Evolutionary conservation across 1,140 invertebrate genomes (phyloP).

Genomic region (Ephestia elutella): DNA sequence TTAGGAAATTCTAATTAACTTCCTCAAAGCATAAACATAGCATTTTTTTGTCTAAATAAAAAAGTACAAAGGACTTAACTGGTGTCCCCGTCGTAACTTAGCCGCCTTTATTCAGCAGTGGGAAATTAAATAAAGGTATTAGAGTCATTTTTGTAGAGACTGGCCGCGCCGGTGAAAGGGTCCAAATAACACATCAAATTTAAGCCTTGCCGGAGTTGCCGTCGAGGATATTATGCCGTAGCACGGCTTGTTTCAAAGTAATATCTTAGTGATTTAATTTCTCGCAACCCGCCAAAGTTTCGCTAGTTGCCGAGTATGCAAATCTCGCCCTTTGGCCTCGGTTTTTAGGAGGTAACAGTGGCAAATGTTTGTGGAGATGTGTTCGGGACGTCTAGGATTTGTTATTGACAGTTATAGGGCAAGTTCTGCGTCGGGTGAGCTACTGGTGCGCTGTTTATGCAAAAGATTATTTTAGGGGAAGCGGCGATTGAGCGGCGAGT

Average conservation of each 20-base stretch:
- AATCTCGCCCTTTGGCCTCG: background rate
- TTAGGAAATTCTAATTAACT: background rate
- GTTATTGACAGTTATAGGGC: conserved; percentile 13
- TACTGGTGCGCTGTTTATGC: background rate
- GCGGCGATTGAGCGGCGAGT: background rate
- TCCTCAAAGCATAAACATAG: too few relatives aligned
- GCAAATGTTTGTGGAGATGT: background rate
- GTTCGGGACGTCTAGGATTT: conserved; percentile 2
- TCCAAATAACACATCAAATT: conserved; percentile 15
- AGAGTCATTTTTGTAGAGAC: background rate
- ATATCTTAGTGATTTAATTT: conserved; percentile 19
- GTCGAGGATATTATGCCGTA: conserved; percentile 12
- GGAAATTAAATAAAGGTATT: conserved; percentile 11
- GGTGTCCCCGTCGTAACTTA: background rate
- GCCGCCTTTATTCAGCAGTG: background rate
- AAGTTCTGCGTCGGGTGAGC: background rate
- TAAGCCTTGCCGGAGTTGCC: conserved; percentile 7
- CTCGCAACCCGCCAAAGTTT: background rate
- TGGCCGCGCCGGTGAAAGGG: conserved; percentile 7
- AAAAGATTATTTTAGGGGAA: background rate
- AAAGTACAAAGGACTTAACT: background rate
- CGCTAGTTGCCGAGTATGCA: background rate
- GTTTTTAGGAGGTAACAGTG: background rate
- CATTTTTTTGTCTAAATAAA: background rate
- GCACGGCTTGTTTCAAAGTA: conserved; percentile 16